Base-by-base conservation (phyloP, 2,888 invertebrate genomes). In the Strigamia transsilvanica region DNA sequence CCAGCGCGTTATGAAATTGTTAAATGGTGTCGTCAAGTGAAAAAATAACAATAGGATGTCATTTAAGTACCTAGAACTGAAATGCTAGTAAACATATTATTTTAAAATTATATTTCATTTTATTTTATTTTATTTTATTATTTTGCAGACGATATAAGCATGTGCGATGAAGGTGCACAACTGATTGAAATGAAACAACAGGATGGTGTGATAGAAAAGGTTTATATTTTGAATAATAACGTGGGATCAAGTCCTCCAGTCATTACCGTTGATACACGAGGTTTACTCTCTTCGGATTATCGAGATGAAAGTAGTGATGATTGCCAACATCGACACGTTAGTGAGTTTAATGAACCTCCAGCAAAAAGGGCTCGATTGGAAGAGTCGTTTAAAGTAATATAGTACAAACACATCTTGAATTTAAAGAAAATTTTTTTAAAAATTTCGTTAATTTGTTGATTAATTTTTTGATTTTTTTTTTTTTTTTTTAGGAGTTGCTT, bases 141-240 rank as follows among this genome's bases (percentile, higher is more conserved):
- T 27, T 27, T 27, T 27, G 23, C 27, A 27, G 23, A 4, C 23
- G 2, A 27, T 13, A 6, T 23, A 9, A 66, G 12, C n/a, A 66
- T 66, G 66, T 21, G 27, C 2, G 66, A 66, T 4, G 27, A 66
- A 5, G 7, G 23, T 7, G 6, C 66, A 27, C 9, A 27, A 23
- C 4, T 66, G 23, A 23, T 66, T 12, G 27, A 66, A 27, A 27
- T 66, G 27, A 66, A 66, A 66, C 66, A 66, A 27, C 27, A 66
- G 27, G 66, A 66, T 12, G 32, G 13, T 3, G 66, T 23, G 2
- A 12, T 66, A 13, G 66, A 66, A 15, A 66, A 66, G 27, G 66
- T 66, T 66, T 66, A 66, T 15, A 66, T 66, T 27, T 66, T 66
- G 27, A 66, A 66, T 66, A 66, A 66, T 27, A 23, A 66, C 15